Conservation (phyloP, 2,888 invertebrate species). For the Drosophila fulvimacula region DNA sequence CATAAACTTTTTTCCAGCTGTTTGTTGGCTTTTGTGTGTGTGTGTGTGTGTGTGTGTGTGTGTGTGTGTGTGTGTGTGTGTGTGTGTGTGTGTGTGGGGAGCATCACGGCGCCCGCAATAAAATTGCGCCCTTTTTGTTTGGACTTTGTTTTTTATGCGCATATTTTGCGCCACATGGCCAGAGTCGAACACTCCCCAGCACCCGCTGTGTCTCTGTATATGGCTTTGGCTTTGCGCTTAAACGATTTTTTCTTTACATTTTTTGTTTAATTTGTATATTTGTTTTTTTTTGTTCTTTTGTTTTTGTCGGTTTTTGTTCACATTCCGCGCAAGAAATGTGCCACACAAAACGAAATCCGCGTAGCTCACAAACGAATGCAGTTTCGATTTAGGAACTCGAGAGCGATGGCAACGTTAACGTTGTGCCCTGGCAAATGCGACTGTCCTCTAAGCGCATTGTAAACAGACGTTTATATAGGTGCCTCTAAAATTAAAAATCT, state of each 20-base stretch:
- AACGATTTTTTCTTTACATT: conserved; percentile 58
- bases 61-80: conserved; percentile 9
- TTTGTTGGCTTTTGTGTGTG: conserved; percentile 34
- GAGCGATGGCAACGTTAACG: conserved; percentile 44
- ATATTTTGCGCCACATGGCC: conserved; percentile 80
- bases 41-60: conserved; percentile 5
- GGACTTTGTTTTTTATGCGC: conserved; percentile 73
- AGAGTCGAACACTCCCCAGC: conserved; percentile 15
- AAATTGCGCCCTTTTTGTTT: conserved; percentile 73
- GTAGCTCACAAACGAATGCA: conserved; percentile 39
- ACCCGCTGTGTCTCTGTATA: conserved; percentile 18
- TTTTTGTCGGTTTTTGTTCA: conserved; percentile 31
- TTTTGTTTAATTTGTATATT: conserved; percentile 25
- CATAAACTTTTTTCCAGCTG: conserved; percentile 70
- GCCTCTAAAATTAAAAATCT: conserved; percentile 71
- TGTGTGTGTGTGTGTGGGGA: conserved; percentile 14
- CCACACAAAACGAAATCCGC: conserved; percentile 49
- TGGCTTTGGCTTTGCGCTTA: conserved; percentile 63
- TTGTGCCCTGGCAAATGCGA: conserved; percentile 60
- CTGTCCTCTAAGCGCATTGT: conserved; percentile 65
- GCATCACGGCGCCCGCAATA: conserved; percentile 62
- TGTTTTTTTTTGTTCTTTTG: background rate
- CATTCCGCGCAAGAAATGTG: conserved; percentile 58
- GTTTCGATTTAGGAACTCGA: conserved; percentile 49
- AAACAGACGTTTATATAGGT: conserved; percentile 80